Percentiles rank a stretch among this genome's conserved stretches.
These are phyloP conservation scores for Coronaproctus castanopsis DNA, from an alignment of 2,888 invertebrate genomes.

Conservation along the genomic window DNA sequence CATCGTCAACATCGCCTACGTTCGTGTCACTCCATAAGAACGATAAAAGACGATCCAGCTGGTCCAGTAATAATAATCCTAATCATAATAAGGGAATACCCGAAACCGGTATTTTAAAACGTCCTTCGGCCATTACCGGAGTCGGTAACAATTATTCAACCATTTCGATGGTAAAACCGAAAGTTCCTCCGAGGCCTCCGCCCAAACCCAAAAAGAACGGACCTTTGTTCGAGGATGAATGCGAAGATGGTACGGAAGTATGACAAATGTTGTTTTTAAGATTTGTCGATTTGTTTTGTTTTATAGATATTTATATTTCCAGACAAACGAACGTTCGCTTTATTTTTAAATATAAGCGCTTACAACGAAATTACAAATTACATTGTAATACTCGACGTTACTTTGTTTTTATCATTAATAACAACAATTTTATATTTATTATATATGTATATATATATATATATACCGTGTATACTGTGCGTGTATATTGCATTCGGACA, in stretches of 20 bases:
- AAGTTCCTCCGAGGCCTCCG: conserved; percentile 63
- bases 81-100: conserved; percentile 1
- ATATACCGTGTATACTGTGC: no score
- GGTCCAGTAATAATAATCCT: conserved; percentile 12
- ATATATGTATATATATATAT: no score
- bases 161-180: conserved; percentile 24
- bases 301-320: no score
- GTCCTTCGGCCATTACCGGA: conserved; percentile 13
- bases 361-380: no score
- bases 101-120: conserved; percentile 7
- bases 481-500: no score
- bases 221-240: conserved; percentile 67
- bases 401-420: no score
- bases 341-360: no score
- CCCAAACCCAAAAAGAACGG: conserved; percentile 58
- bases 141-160: conserved; percentile 11
- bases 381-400: no score
- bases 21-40: conserved; percentile 2
- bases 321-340: no score
- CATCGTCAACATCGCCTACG: conserved; percentile 21
- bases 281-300: no score
- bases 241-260: conserved; percentile 75
- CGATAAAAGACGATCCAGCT: conserved; percentile 5
- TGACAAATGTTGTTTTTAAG: no score
- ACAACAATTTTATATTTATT: no score